These are phyloP conservation scores for Calosoma granatense DNA, from an alignment of 1,140 invertebrate genomes.

Conservation along the genomic window DNA sequence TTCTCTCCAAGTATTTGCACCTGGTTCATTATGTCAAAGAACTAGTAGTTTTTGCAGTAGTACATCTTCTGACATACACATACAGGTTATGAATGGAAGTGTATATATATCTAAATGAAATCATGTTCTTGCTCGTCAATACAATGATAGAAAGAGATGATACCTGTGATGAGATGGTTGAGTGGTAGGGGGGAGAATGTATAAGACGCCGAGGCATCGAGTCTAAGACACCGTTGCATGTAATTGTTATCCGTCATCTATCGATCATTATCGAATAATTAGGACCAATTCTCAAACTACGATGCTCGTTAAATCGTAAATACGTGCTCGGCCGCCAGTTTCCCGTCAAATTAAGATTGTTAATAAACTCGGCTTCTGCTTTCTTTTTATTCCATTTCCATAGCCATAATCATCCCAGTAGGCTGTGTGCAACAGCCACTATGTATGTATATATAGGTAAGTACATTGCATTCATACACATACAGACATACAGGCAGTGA, in stretches of 20 bases:
- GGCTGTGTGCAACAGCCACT: background rate
- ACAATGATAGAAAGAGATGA: no score
- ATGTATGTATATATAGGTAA: background rate
- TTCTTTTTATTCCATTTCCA: constrained; percentile 7
- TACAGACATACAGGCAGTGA: background rate
- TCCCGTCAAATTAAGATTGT: constrained; percentile 8
- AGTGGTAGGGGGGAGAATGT: no score
- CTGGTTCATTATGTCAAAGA: no score
- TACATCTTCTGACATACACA: no score
- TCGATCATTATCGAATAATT: constrained; percentile 9
- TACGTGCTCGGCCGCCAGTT: constrained; percentile 5
- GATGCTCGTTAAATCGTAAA: constrained; percentile 6
- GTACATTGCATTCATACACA: background rate
- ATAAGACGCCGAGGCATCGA: no score
- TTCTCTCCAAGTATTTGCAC: no score
- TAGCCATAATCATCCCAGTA: background rate
- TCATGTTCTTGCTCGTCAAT: no score
- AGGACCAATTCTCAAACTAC: constrained; percentile 5
- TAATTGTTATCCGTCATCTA: constrained; percentile 9
- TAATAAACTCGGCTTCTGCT: background rate
- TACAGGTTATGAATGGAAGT: no score
- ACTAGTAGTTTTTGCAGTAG: no score
- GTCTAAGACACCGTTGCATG: no score
- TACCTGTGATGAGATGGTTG: no score
- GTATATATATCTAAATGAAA: no score